Percentiles rank a stretch among this genome's conserved stretches.
These are phyloP conservation scores for Teleiodes luculella DNA, from an alignment of 2,888 invertebrate genomes.

Conservation along the genomic window DNA sequence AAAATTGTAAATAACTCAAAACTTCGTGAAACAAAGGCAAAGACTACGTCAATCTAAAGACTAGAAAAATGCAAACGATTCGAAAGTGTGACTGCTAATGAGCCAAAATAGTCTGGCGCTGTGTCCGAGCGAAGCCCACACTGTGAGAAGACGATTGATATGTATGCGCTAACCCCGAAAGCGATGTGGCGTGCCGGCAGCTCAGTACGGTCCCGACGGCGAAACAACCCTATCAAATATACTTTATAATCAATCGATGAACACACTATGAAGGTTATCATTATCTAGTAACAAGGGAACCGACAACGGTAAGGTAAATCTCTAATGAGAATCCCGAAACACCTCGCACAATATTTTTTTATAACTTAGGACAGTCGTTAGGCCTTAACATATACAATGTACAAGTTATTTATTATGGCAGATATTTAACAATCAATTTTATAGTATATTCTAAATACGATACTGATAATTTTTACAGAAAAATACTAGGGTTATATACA, in stretches of 20 bases:
- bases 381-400: slow-evolving; percentile 73
- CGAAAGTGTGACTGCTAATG: slow-evolving; percentile 44
- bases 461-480: slow-evolving; percentile 68
- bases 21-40: slow-evolving; percentile 38
- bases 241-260: slow-evolving; percentile 35
- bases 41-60: slow-evolving; percentile 59
- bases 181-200: slow-evolving; percentile 36
- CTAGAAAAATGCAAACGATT: slow-evolving; percentile 76
- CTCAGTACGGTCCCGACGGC: slow-evolving; percentile 36
- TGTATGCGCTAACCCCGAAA: slow-evolving; percentile 41
- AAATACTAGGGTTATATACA: slow-evolving; percentile 55
- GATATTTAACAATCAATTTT: slow-evolving; percentile 74
- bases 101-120: slow-evolving; percentile 19
- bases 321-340: slow-evolving; percentile 43
- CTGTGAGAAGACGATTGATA: slow-evolving; percentile 48
- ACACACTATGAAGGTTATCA: slow-evolving; percentile 50
- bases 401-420: slow-evolving; percentile 74
- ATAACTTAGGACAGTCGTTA: slow-evolving; percentile 74
- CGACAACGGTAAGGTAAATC: slow-evolving; percentile 34
- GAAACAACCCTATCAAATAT: slow-evolving; percentile 29
- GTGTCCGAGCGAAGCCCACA: slow-evolving; percentile 19
- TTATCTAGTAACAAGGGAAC: slow-evolving; percentile 51
- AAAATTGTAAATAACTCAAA: slow-evolving; percentile 38
- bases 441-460: slow-evolving; percentile 54
- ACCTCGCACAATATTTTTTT: slow-evolving; percentile 59